Evolutionary conservation across 2,113 vertebrate genomes (phyloP), one percentile per base, ranked within the genome.

Genomic region (Micronycteris hirsuta): DNA sequence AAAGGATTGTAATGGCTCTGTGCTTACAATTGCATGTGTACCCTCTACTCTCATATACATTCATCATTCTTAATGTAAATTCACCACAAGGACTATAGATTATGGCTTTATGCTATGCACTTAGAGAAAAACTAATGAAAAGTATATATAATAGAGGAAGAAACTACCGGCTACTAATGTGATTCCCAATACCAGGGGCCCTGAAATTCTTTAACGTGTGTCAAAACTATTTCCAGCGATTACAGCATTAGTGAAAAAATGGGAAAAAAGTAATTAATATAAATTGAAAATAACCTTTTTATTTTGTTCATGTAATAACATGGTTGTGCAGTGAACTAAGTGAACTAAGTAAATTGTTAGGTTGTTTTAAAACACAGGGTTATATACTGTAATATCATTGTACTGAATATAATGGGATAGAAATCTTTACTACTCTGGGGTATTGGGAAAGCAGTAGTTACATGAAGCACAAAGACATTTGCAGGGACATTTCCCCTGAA

Each of bases 81-180:
- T 87, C 56, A 94, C 41, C 41, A 82, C 11, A 15, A 81, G 17
- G 3, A 20, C 28, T 73, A 47, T 41, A 84, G 77, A 88, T 78
- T 93, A 92, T 84, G 28, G 33, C 17, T 86, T 28, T 83, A 56
- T 38, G 17, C 41, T 63, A 76, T 63, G 38, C 49, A 92, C 58
- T 92, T 93, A 38, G 49, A 93, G 54, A 93, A 91, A 92, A 70
- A 56, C 43, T 89, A 96, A 90, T 84, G 56, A 91, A 93, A 93
- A 86, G 63, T 78, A 73, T 89, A 96, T 89, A 97, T 97, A 89
- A 89, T 19, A 92, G 9, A 56, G 47, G 16, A 89, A 82, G 24
- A 94, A 94, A 93, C 78, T 87, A 70, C 28, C 31, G 81, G 45
- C 15, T 93, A 90, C 56, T 52, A 96, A 81, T 56, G 81, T 74